Base-by-base conservation (phyloP, 2,113 vertebrate genomes). In the Eretmochelys imbricata region DNA sequence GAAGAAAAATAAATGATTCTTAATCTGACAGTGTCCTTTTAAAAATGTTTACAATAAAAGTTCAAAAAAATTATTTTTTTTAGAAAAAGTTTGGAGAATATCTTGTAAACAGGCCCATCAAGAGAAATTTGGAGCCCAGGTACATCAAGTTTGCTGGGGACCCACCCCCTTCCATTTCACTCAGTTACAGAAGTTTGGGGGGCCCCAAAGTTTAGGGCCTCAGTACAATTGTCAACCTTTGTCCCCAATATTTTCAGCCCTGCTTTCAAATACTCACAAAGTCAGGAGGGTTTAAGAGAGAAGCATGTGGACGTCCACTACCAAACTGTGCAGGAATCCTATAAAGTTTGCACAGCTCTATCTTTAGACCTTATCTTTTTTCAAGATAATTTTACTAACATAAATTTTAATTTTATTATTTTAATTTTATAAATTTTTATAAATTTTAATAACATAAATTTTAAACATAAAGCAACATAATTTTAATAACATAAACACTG, bases 251-350 rank as follows among this genome's bases (percentile, higher is more conserved):
- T 57, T 57, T 57, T 57, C 25, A 25, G 25, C 10, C 38, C 16
- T 82, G 82, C 55, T 86, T n/a, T 16, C 46, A 76, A 24, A 54
- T 65, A 5, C 16, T 86, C 54, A 38, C 3, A 8, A 53, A 80
- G 50, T 84, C 51, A 16, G 46, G 31, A 62, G 6, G 8, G 84
- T 57, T 0, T 79, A 8, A 42, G 76, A 85, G 35, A 75, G 79
- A 85, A 85, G 7, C 10, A 87, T 75, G 1, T 0, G 0, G 81
- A 75, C 1, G 10, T 16, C 48, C n/a, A 31, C 7, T 14, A n/a
- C 0, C 29, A 57, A 85, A 31, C 54, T 12, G 50, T 8, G 13
- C 55, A 90, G 80, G 53, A 84, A 46, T 38, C 16, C 19, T 72
- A 8, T 72, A 38, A 38, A 38, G 20, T 72, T 38, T 38, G 35